A percentile compares a stretch with the other conserved stretches of the same genome.
phyloP scores from a whole-genome alignment of 2,113 vertebrate species.

The Ptychochromis oligacanthus region DNA sequence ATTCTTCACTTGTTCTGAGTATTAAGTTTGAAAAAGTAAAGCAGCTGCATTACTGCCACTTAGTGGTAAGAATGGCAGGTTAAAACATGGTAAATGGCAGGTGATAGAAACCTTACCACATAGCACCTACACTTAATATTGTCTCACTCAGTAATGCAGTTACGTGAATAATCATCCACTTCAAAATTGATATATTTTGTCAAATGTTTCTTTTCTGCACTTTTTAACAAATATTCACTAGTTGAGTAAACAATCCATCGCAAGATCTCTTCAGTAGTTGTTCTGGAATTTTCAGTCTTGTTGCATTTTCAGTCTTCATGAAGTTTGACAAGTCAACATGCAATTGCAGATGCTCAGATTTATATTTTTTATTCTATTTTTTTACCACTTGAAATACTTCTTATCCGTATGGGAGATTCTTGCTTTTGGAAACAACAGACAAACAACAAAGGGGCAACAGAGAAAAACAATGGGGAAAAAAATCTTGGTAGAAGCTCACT shows the following conservation, averaged over 20 bases:
- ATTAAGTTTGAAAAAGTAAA: neutral
- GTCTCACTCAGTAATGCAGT: neutral
- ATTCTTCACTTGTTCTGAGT: neutral
- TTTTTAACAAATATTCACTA: no score
- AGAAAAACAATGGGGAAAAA: neutral
- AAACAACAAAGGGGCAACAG: neutral
- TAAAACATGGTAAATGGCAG: neutral
- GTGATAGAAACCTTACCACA: neutral
- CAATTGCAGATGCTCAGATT: neutral
- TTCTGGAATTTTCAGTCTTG: neutral
- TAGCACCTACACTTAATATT: neutral
- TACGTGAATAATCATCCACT: neutral
- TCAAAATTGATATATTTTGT: neutral
- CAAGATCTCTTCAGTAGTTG: neutral
- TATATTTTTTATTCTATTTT: neutral
- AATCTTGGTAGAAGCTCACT: neutral
- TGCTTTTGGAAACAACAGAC: neutral
- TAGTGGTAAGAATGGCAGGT: conserved; percentile 33
- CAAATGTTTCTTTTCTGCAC: neutral
- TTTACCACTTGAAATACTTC: conserved; percentile 1
- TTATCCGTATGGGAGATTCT: neutral
- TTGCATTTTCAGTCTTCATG: neutral
- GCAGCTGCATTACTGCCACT: conserved; percentile 37
- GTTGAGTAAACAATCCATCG: neutral
- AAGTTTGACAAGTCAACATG: neutral